Base-by-base conservation (phyloP, 2,113 vertebrate genomes). In the Archocentrus centrarchus region DNA sequence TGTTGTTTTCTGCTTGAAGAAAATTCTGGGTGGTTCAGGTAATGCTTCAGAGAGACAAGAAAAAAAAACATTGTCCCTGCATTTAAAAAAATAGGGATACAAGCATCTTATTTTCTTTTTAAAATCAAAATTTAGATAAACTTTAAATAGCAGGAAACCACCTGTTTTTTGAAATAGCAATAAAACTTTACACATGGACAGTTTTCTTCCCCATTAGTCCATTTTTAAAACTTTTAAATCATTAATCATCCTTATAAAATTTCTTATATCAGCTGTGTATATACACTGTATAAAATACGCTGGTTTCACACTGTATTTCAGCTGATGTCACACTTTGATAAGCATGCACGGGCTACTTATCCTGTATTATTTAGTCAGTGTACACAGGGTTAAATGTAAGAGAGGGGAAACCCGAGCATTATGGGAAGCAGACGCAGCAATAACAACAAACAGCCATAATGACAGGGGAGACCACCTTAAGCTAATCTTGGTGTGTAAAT, bases 291-390 rank as follows among this genome's bases (percentile, higher is more conserved):
- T 70, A 27, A 32, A 70, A 53, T 30, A 20, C 24, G 53, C 24
- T 11, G 47, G 66, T 76, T 61, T 86, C 76, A 66, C 70, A 50
- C 80, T 27, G 22, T 50, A 18, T 62, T 32, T 82, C 15, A 80
- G 60, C 58, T 80, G 27, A 11, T 2, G 10, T 80, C 58, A 47
- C 59, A 76, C 79, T 58, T 53, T 58, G 37, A 11, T 59, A 35
- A 44, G 30, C 9, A 59, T 78, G 86, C 84, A 87, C 75, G 82
- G 82, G 70, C 47, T 35, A 47, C 82, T 89, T 79, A 87, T 80
- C 80, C 80, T 61, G 82, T 11, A 17, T 90, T 88, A 91, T 90
- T 62, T 68, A 89, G 93, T 90, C 78, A 84, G 57, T 18, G 47
- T 20, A 86, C 75, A 58, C 80, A 88, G 76, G 32, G 68, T 47